Percentiles rank a stretch among this genome's conserved stretches.
phyloP scores from a whole-genome alignment of 2,888 invertebrate species.

The Branchellion lobata region DNA sequence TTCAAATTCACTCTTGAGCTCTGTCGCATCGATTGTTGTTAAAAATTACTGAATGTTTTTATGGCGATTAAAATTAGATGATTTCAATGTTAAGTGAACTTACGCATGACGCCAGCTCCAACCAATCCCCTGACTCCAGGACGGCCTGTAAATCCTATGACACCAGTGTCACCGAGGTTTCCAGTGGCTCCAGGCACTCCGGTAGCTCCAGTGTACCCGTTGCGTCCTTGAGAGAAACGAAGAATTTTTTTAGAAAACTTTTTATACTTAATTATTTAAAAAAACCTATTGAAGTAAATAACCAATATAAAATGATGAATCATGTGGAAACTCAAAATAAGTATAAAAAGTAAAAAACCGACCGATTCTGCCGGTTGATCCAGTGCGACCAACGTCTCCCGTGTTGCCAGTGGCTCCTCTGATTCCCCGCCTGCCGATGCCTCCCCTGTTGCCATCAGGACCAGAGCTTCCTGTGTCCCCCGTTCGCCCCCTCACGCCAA shows the following conservation, averaged over 20 bases:
- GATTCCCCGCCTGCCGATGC: background rate
- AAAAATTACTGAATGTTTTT: background rate
- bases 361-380: slow-evolving; percentile 7
- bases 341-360: background rate
- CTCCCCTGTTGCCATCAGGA: background rate
- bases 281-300: too few species aligned
- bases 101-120: slow-evolving; percentile 2
- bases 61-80: too few species aligned
- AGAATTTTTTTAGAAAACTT: too few species aligned
- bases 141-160: slow-evolving; percentile 4
- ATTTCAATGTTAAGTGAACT: too few species aligned
- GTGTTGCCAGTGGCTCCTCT: background rate
- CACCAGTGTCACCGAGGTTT: background rate
- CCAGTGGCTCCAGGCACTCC: slow-evolving; percentile 9
- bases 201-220: background rate
- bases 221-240: background rate
- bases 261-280: too few species aligned
- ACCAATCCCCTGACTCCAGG: background rate
- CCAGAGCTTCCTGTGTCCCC: background rate
- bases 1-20: background rate
- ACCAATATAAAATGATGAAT: background rate
- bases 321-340: background rate
- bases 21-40: background rate
- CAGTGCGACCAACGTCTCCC: background rate
- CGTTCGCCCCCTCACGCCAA: background rate